Percentiles rank a stretch among this genome's conserved stretches.
Conservation (phyloP, 2,888 invertebrate genomes). For the Tachina lurida region DNA sequence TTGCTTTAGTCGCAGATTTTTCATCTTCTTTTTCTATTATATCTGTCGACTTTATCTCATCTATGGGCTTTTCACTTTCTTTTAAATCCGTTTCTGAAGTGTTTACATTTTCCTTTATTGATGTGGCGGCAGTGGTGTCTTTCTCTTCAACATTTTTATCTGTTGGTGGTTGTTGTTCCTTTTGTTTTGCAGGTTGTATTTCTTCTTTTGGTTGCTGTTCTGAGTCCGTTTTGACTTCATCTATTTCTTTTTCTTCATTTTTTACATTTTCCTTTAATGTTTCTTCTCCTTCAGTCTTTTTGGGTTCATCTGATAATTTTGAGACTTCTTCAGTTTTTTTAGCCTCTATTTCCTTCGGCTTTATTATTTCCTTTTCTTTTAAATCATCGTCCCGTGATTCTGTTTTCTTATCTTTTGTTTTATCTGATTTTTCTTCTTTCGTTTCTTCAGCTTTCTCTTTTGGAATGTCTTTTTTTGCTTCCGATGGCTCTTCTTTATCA, state of each 20-base stretch:
- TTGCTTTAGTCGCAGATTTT: constrained; percentile 45
- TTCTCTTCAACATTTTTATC: constrained; percentile 39
- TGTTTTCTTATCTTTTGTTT: constrained; percentile 26
- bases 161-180: constrained; percentile 72
- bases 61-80: constrained; percentile 36
- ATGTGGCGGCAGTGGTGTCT: constrained; percentile 44
- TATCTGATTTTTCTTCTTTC: constrained; percentile 17
- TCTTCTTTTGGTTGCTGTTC: constrained; percentile 29
- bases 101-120: background rate
- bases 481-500: constrained; percentile 14
- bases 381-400: background rate
- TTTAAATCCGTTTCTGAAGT: constrained; percentile 30
- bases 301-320: constrained; percentile 58
- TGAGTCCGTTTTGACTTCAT: constrained; percentile 12
- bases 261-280: constrained; percentile 52
- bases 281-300: constrained; percentile 74
- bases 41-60: constrained; percentile 57
- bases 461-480: constrained; percentile 55
- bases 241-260: constrained; percentile 36
- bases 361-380: constrained; percentile 43
- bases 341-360: constrained; percentile 32
- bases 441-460: constrained; percentile 36
- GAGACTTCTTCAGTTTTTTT: constrained; percentile 38
- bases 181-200: constrained; percentile 76
- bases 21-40: constrained; percentile 42